These are phyloP conservation scores for Euwallacea similis DNA, from an alignment of 1,140 invertebrate genomes.

Conservation along the genomic window DNA sequence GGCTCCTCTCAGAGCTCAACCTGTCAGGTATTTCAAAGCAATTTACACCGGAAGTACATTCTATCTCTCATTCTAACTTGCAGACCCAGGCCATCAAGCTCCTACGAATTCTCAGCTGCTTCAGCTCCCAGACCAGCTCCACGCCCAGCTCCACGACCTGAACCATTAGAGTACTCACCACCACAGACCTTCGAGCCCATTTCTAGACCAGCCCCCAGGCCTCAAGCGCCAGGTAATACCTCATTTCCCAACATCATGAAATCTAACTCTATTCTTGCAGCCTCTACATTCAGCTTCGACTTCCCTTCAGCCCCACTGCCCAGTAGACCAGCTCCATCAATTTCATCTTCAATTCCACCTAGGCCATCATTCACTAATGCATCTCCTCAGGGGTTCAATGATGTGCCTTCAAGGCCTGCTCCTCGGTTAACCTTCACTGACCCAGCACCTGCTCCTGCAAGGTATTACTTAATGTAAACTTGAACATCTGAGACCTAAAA, in stretches of 20 bases:
- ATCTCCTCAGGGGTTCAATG: slow-evolving; percentile 16
- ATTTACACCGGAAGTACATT: slow-evolving; percentile 22
- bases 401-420: slow-evolving; percentile 17
- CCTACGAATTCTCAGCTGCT: slow-evolving; percentile 16
- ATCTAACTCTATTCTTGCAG: slow-evolving; percentile 4
- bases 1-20: slow-evolving; percentile 37
- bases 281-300: slow-evolving; percentile 19
- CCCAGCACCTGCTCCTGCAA: slow-evolving; percentile 9
- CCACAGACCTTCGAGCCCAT: slow-evolving; percentile 36
- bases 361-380: slow-evolving; percentile 23
- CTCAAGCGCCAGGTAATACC: slow-evolving; percentile 32
- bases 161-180: slow-evolving; percentile 35
- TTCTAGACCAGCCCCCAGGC: slow-evolving; percentile 37
- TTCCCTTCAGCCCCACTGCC: slow-evolving; percentile 14
- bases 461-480: background rate
- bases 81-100: slow-evolving; percentile 13
- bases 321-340: slow-evolving; percentile 12
- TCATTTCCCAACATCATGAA: no score
- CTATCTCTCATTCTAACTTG: slow-evolving; percentile 1
- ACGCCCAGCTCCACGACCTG: slow-evolving; percentile 19
- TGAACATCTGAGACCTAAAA: background rate
- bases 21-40: background rate
- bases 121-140: slow-evolving; percentile 47
- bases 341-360: slow-evolving; percentile 38
- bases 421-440: background rate